Conservation (phyloP, 2,888 invertebrate genomes). For the Euclidia mi region DNA sequence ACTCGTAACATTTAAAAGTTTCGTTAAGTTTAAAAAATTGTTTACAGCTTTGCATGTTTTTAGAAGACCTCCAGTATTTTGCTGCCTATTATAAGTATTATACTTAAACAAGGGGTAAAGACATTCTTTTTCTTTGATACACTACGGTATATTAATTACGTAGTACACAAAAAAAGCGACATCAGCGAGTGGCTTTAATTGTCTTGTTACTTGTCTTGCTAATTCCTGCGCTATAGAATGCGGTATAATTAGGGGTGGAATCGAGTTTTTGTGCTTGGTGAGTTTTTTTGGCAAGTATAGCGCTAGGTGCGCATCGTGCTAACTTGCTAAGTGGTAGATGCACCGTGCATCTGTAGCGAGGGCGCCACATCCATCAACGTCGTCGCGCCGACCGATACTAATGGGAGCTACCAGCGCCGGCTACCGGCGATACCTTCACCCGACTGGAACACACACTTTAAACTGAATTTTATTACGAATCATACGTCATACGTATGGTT, state of each 20-base stretch:
- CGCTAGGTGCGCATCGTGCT: conserved; percentile 38
- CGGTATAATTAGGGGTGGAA: conserved; percentile 7
- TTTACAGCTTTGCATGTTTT: too few species aligned
- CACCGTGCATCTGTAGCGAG: conserved; percentile 63
- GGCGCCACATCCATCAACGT: conserved; percentile 79
- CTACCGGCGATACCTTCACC: conserved; percentile 55
- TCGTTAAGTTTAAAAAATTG: too few species aligned
- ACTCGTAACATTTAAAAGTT: too few species aligned
- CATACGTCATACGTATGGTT: too few species aligned
- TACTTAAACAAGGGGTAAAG: too few species aligned
- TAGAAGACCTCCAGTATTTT: too few species aligned
- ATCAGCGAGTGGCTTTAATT: conserved; percentile 7
- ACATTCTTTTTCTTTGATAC: too few species aligned
- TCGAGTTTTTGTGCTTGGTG: too few species aligned
- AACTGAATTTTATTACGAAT: conserved; percentile 52
- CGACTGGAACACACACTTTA: conserved; percentile 41
- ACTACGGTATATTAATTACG: background rate
- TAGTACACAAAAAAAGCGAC: background rate
- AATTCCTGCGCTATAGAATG: conserved; percentile 1
- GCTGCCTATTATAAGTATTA: too few species aligned
- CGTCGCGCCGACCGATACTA: conserved; percentile 74
- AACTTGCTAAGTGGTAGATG: conserved; percentile 51
- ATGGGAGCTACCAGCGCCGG: conserved; percentile 66
- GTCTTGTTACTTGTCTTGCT: background rate
- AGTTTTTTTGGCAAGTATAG: conserved; percentile 27